Evolutionary conservation across 2,113 vertebrate species (phyloP), one percentile per base, ranked within the genome.

Genomic region (Melanerpes formicivorus): DNA sequence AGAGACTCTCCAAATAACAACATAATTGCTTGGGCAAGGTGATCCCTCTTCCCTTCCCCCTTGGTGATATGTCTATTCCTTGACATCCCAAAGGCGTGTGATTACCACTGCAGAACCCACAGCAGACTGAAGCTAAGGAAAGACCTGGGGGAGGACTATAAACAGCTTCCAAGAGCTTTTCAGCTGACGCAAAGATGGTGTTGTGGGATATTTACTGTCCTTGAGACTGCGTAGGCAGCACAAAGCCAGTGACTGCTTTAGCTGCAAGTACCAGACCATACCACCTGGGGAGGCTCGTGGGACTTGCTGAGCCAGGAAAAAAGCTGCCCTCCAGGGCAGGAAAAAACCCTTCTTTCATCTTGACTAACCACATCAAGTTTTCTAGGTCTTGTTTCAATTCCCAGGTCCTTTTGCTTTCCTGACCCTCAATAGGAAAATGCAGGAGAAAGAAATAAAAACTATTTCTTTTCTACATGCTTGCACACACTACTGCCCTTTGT

Each of bases 221-320:
- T 67, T 21, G 50, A 71, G 63, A 37, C 26, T 69, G 69, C 1
- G 87, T 86, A 70, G 71, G 92, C 72, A 92, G 66, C 56, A 64
- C 29, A 55, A 55, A 84, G 19, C 10, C 67, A 9, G 50, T 25
- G n/a, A 17, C 52, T 87, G 62, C 18, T 87, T 76, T 64, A 37
- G 23, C 10, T 89, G 78, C 84, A 95, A 73, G 37, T 87, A 93
- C 67, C 67, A 88, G 30, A 85, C 32, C 37, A 12, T 63, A 30
- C 75, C 86, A 48, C 75, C 78, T 87, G 90, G 75, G 80, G 92
- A 96, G 79, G 93, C 88, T 88, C 48, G 1, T 84, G 93, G 66
- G 79, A 34, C 74, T 90, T 93, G 54, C 40, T 13, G 4, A 82
- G 32, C 27, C 56, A 59, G 32, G 40, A 70, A 70, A 10, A 80